Evolutionary conservation across 2,888 invertebrate genomes (phyloP).

Genomic region (Aporophyla nigra): DNA sequence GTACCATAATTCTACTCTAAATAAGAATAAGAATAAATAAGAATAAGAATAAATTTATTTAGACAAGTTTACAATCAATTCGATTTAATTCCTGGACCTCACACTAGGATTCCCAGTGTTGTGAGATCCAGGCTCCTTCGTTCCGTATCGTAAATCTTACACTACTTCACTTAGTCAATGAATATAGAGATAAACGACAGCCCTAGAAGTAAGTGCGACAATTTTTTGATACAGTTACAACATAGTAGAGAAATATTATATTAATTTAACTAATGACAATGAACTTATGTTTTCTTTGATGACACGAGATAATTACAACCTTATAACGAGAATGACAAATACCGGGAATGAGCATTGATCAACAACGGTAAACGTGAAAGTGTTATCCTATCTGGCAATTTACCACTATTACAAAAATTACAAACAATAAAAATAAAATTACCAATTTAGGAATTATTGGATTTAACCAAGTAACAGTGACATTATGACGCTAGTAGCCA

Average conservation of each 20-base stretch:
- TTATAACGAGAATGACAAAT: constrained; percentile 3
- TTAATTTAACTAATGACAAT: neutral
- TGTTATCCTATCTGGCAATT: neutral
- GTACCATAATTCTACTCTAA: neutral
- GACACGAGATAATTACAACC: constrained; percentile 13
- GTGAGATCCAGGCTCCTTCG: too few species aligned
- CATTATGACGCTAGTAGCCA: neutral
- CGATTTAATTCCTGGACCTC: too few species aligned
- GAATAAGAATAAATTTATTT: too few species aligned
- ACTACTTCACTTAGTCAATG: neutral
- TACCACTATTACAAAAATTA: neutral
- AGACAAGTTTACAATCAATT: too few species aligned
- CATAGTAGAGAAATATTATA: constrained; percentile 5
- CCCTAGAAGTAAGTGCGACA: neutral
- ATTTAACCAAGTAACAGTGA: neutral
- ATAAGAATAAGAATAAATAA: too few species aligned
- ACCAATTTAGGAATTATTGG: too few species aligned
- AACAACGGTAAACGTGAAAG: neutral
- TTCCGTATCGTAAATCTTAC: too few species aligned
- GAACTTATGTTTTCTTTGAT: constrained; percentile 20
- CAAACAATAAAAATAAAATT: neutral
- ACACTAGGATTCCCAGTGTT: too few species aligned
- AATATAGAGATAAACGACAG: neutral
- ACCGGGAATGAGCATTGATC: neutral
- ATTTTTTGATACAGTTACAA: constrained; percentile 15